Evolutionary conservation across 2,113 vertebrate genomes (phyloP).

Genomic region (Sterrhoptilus dennistouni): DNA sequence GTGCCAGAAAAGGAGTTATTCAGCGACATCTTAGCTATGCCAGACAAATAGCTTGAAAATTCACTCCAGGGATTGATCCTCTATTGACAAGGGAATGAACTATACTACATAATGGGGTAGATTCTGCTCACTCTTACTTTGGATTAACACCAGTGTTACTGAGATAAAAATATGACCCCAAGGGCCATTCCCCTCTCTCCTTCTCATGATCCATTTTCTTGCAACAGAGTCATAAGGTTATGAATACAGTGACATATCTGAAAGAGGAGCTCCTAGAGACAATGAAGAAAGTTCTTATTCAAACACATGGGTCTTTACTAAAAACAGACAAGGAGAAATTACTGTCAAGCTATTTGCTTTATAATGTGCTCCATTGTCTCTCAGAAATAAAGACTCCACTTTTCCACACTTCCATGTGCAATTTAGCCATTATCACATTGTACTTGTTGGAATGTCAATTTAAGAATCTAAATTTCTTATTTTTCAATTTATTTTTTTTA

Average conservation of each 20-base stretch:
- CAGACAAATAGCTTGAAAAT: background rate
- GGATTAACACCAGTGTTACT: background rate
- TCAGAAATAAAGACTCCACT: conserved; percentile 46
- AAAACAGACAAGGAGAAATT: conserved; percentile 52
- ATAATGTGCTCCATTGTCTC: conserved; percentile 48
- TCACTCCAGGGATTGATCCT: background rate
- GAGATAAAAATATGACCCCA: background rate
- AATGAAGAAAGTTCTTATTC: conserved; percentile 39
- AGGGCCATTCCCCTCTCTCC: background rate
- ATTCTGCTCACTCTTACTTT: background rate
- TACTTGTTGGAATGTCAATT: conserved; percentile 6
- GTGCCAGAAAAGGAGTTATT: background rate
- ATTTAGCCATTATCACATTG: conserved; percentile 40
- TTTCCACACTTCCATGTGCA: background rate
- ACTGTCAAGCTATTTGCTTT: conserved; percentile 44
- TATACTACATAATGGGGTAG: background rate
- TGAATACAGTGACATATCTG: background rate
- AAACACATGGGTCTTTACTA: background rate
- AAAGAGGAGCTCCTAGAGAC: background rate
- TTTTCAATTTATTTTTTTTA: background rate
- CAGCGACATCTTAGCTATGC: background rate
- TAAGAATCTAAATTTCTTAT: background rate
- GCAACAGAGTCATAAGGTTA: background rate
- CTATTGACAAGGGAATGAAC: background rate
- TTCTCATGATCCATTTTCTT: background rate